Percentiles rank a stretch among this genome's conserved stretches.
Conservation (phyloP, 2,113 vertebrate species). For the Serilophus lunatus region DNA sequence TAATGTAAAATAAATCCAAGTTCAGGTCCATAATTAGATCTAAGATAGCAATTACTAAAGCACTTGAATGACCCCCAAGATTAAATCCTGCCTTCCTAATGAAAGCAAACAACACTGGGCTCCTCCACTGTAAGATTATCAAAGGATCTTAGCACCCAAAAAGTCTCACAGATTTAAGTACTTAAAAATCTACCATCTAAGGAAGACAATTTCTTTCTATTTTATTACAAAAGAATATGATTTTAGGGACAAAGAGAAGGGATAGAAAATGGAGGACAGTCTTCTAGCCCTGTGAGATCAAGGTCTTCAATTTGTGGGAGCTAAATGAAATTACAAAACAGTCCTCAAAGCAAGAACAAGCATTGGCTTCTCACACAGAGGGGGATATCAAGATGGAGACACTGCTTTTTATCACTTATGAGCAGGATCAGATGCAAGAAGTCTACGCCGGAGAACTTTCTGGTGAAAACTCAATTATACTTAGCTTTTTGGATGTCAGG, state of each 20-base stretch:
- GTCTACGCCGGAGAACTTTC: background rate
- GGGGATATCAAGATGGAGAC: background rate
- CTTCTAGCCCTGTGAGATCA: background rate
- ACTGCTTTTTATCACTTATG: background rate
- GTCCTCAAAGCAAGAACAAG: background rate
- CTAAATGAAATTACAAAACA: background rate
- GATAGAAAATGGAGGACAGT: background rate
- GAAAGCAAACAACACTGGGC: background rate
- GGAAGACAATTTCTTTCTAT: background rate
- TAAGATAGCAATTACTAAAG: background rate
- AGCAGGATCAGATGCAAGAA: background rate
- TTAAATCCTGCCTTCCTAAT: background rate
- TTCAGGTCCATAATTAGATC: background rate
- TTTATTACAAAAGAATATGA: background rate
- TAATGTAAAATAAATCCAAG: background rate
- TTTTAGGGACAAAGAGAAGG: background rate
- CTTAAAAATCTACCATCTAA: background rate
- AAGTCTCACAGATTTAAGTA: background rate
- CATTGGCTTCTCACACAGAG: background rate
- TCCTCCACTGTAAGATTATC: background rate
- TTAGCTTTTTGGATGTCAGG: background rate
- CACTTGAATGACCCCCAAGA: background rate
- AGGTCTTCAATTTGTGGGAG: background rate
- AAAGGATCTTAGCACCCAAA: background rate
- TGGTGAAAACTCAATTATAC: background rate